phyloP scores from a whole-genome alignment of 2,797 vertebrate species.

The Naso thynnoides region DNA sequence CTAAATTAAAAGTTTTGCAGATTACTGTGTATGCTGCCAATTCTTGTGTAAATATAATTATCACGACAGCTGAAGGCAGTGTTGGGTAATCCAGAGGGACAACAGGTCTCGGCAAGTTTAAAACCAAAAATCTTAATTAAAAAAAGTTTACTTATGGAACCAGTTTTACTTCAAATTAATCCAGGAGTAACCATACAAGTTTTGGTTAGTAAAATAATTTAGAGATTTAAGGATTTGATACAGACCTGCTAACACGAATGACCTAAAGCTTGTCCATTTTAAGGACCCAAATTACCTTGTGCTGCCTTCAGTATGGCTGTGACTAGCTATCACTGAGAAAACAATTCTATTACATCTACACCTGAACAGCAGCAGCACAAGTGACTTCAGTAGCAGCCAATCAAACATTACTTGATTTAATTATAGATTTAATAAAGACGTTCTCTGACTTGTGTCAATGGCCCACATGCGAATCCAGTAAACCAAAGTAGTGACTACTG shows the following conservation, averaged over 20 bases:
- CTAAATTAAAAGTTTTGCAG: constrained; percentile 3
- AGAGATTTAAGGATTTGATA: neutral
- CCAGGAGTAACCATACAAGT: neutral
- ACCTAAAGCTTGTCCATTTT: neutral
- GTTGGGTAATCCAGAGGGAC: neutral
- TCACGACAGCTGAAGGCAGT: neutral
- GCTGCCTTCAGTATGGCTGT: neutral
- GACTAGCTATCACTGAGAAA: neutral
- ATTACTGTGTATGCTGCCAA: neutral
- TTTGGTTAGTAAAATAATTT: neutral
- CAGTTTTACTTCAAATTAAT: neutral
- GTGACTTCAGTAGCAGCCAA: neutral
- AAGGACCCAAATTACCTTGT: neutral
- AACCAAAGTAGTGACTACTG: constrained; percentile 5
- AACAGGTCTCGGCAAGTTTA: constrained; percentile 4
- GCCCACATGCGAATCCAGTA: neutral
- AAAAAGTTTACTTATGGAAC: neutral
- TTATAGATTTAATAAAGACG: neutral
- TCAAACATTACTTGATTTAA: neutral
- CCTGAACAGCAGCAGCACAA: neutral
- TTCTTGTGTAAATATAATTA: neutral
- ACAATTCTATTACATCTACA: neutral
- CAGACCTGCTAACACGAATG: neutral
- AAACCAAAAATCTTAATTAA: neutral
- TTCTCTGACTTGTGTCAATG: neutral